A percentile compares a stretch with the other conserved stretches of the same genome.
Conservation (phyloP, 64 coral and sea anemone genomes). For the Porites lutea region DNA sequence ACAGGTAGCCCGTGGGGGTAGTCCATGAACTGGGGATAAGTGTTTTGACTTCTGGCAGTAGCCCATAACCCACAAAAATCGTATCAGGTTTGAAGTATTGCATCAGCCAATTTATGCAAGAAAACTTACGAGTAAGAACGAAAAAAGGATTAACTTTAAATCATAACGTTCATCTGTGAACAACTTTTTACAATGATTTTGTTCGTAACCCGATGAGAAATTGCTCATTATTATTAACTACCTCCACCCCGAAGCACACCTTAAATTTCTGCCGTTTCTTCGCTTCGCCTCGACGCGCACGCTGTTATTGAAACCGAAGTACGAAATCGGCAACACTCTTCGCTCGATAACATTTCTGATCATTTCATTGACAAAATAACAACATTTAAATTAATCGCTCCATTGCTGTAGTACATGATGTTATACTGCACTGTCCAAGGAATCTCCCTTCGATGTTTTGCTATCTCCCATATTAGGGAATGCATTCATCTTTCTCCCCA, state of each 20-base stretch:
- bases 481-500: constrained; percentile 36
- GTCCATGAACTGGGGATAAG: too few species aligned
- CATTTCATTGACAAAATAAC: background rate
- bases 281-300: background rate
- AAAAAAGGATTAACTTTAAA: too few species aligned
- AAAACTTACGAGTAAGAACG: background rate
- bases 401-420: background rate
- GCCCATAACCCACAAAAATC: too few species aligned
- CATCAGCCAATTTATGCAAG: constrained; percentile 12
- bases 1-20: too few species aligned
- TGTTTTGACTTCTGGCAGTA: too few species aligned
- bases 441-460: constrained; percentile 67
- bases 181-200: background rate
- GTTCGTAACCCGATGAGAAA: background rate
- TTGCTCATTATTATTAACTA: background rate
- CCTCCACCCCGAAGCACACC: background rate
- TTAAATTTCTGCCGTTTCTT: background rate
- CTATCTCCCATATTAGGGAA: constrained; percentile 73
- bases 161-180: too few species aligned
- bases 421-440: constrained; percentile 16
- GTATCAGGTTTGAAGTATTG: background rate
- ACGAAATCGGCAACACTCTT: background rate
- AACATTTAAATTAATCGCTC: background rate
- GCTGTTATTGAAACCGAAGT: too few species aligned
- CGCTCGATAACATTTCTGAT: background rate